Evolutionary conservation across 2,888 invertebrate genomes (phyloP), one percentile per base, ranked within the genome.

Genomic region (Trichacis sp.): DNA sequence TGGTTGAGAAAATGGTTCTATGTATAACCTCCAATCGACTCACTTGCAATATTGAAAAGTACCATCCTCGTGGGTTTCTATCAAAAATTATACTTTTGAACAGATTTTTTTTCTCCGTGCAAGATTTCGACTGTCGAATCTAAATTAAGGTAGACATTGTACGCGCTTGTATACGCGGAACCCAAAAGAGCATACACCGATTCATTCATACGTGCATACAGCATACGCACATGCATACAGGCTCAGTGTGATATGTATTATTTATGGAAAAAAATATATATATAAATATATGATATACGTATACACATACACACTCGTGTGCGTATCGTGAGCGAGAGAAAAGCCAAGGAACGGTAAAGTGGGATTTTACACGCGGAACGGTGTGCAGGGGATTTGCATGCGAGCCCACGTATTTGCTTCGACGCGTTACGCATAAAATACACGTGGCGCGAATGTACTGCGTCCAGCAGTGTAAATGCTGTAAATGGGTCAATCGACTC

Each of bases 231-330:
- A 78, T 79, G 77, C 80, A 80, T 61, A 80, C 80, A 78, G 80
- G 81, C 81, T 82, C 82, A 80, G 82, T 82, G 81, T 82, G 80
- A 82, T 81, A 79, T 82, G 77, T 81, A 81, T 80, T 80, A 78
- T 79, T 79, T 75, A 78, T 75, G 72, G 67, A 72, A 77, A 72
- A 73, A 65, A 50, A 48, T 59, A 71, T 67, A 71, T 71, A 69
- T 64, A 69, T 64, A 49, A 54, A 67, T 67, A 67, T 43, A 57
- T 36, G 6, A 9, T 36, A 62, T 54, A 54, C 63, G 56, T 60
- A 60, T 59, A 63, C 59, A 57, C 57, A 60, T 60, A 55, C 59
- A 60, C 49, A 57, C 56, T 59, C 55, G 62, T 62, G 56, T 52
- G 61, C 51, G 59, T 62, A 55, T 42, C 58, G 65, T 51, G 61